Evolutionary conservation across 2,797 vertebrate species (phyloP), one percentile per base, ranked within the genome.

Genomic region (Ptychobarbus kaznakovi): DNA sequence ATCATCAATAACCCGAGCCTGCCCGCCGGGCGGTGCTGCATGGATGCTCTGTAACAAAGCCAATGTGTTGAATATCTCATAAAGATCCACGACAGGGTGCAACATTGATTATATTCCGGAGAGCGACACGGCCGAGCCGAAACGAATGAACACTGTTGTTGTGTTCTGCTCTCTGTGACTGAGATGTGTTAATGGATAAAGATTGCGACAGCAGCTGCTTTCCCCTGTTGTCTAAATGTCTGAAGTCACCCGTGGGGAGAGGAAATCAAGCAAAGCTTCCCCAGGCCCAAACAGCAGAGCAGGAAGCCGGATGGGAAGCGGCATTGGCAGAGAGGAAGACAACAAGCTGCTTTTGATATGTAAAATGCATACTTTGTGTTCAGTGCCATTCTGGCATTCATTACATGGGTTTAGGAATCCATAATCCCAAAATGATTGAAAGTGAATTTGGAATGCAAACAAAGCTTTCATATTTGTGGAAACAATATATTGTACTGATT

Each of bases 1-100:
- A 90, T 89, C 91, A 93, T 91, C 89, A 93, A 90, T 91, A 92
- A 89, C 89, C 66, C 44, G 0, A 40, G 75, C 77, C 86, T 51
- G 86, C 83, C 79, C 61, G 74, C 86, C 49, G 87, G 86, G 88
- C 53, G 78, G 84, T 46, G 84, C 81, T 82, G 86, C 83, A 68
- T 61, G 86, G 81, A 79, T 86, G 85, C 80, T 74, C 84, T 79
- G 80, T 84, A 76, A 89, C 86, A 89, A 90, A 90, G 89, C 90
- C 91, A 75, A 85, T 88, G 6, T 56, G 69, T 86, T 88, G 89
- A 89, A 89, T 87, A 88, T 86, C 82, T 85, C 79, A 32, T n/a
- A 89, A 88, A 86, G 88, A 82, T 88, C 87, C 86, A 78, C 77
- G 25, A 74, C 72, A 75, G 86, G 75, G 79, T 80, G 58, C 65